phyloP scores from a whole-genome alignment of 2,113 vertebrate genomes.

The Pyrgilauda ruficollis region DNA sequence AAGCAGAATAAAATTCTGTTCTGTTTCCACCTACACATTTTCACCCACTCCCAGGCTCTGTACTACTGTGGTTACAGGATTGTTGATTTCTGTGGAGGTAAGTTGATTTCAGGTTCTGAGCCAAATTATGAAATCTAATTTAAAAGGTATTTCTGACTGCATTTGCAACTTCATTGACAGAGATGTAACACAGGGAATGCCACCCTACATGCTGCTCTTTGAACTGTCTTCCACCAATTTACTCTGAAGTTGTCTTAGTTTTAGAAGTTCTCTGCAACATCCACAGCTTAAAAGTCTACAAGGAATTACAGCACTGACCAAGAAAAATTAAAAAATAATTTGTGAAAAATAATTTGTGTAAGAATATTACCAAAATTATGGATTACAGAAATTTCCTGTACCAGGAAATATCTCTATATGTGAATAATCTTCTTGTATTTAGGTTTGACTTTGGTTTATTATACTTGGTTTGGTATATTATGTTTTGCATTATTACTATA shows the following conservation, averaged over 20 bases:
- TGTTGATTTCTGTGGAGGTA: conserved; percentile 18
- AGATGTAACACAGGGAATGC: background rate
- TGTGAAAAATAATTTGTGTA: background rate
- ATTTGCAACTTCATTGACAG: background rate
- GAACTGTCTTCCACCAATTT: background rate
- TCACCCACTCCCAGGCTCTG: conserved; percentile 14
- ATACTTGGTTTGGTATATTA: background rate
- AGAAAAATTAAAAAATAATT: background rate
- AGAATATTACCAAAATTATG: background rate
- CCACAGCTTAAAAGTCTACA: background rate
- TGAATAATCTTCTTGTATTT: background rate
- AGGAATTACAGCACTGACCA: background rate
- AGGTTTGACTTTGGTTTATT: background rate
- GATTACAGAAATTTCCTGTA: background rate
- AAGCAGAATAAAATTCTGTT: conserved; percentile 46
- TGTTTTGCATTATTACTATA: background rate
- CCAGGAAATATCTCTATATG: background rate
- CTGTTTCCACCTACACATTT: background rate
- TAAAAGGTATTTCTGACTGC: background rate
- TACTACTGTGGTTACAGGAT: background rate
- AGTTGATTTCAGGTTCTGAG: conserved; percentile 19
- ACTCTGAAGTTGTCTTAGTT: background rate
- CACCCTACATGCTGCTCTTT: background rate
- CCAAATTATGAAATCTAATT: conserved; percentile 29
- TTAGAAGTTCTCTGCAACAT: background rate